A percentile compares a stretch with the other conserved stretches of the same genome.
Evolutionary conservation across 2,888 invertebrate species (phyloP).

Genomic region (Myathropa florea): DNA sequence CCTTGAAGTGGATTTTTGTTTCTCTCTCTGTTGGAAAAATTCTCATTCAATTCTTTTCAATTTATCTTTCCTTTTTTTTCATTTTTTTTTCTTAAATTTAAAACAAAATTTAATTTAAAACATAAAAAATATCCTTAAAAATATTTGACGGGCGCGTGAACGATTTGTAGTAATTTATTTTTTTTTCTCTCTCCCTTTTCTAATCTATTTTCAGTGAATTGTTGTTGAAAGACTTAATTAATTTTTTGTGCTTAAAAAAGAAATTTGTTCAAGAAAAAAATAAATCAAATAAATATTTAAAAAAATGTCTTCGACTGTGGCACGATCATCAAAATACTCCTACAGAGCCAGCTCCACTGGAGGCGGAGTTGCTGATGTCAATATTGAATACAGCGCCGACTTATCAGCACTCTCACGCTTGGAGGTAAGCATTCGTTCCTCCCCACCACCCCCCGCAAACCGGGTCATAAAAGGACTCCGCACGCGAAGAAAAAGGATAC

Average conservation of each 20-base stretch:
- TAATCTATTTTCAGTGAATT: slow-evolving; percentile 58
- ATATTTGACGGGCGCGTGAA: slow-evolving; percentile 71
- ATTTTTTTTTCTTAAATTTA: neutral
- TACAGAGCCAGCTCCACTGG: slow-evolving; percentile 94
- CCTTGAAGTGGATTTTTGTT: slow-evolving; percentile 74
- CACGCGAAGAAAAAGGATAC: slow-evolving; percentile 43
- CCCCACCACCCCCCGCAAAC: neutral
- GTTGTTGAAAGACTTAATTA: slow-evolving; percentile 59
- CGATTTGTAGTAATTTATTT: slow-evolving; percentile 67
- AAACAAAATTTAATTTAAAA: neutral
- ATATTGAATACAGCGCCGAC: slow-evolving; percentile 97
- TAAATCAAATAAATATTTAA: slow-evolving; percentile 69
- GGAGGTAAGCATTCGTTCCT: slow-evolving; percentile 87
- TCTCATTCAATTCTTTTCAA: neutral
- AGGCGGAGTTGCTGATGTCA: slow-evolving; percentile 92
- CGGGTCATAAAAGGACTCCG: neutral
- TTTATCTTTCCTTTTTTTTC: neutral
- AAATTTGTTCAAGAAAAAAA: slow-evolving; percentile 70
- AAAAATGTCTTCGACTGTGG: slow-evolving; percentile 87
- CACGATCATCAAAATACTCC: slow-evolving; percentile 94
- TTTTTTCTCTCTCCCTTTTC: slow-evolving; percentile 3
- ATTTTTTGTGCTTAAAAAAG: slow-evolving; percentile 62
- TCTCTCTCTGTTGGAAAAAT: slow-evolving; percentile 63
- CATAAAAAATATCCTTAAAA: slow-evolving; percentile 2
- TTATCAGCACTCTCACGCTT: slow-evolving; percentile 96